Base-by-base conservation (phyloP, 2,113 vertebrate genomes). In the Pomatostomus ruficeps region DNA sequence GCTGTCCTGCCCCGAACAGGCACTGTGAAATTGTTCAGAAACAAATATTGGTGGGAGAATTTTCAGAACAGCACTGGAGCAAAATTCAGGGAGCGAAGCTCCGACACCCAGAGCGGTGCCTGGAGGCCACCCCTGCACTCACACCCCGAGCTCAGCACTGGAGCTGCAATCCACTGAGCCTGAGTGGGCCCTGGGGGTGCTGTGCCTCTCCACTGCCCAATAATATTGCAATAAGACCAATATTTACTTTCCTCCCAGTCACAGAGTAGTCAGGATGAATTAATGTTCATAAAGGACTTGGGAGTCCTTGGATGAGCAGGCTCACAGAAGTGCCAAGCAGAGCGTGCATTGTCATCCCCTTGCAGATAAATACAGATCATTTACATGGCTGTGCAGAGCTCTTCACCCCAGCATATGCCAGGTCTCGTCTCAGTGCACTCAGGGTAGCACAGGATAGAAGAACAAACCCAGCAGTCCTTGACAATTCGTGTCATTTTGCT, bases 401-500 rank as follows among this genome's bases (percentile, higher is more conserved):
- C 51, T 63, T 97, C 89, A 55, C 74, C 76, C 59, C 12, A 48
- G 49, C 72, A 72, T 82, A 68, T 67, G 73, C 67, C 58, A 36
- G 49, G 85, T 89, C 92, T 91, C 81, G 84, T 81, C 84, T 75
- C 85, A 54, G 85, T 72, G 82, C 79, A 36, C 88, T 80, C 71
- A 82, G 71, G 73, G 77, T 78, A 91, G 78, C 78, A 74, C 23
- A 29, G 67, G 42, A 35, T 89, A n/a, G 5, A 66, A 88, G 93
- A 94, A 75, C 66, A 93, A 96, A 77, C 86, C 76, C 85, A 91
- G 26, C 85, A 82, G 67, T 85, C 87, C 94, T 66, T 94, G 91
- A 92, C 88, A 94, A 96, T 90, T 77, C 54, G 23, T 96, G 91
- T 95, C 91, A 91, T 92, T 94, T 94, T 81, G 62, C 91, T 96